These are phyloP conservation scores for Typhlomys cinereus DNA, from an alignment of 2,113 vertebrate genomes.

Conservation along the genomic window DNA sequence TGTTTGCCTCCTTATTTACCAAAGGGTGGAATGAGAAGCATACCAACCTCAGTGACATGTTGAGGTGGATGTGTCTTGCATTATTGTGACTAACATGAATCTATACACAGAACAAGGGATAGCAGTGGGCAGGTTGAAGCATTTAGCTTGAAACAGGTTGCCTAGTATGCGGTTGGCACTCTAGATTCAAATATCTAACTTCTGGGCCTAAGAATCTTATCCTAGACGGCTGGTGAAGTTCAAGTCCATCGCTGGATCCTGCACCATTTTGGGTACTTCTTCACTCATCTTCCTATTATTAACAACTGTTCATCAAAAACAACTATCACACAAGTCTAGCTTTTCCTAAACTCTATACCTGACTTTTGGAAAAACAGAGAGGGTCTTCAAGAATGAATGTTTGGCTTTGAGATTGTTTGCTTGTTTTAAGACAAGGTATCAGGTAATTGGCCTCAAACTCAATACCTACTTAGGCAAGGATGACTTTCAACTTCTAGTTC, in stretches of 20 bases:
- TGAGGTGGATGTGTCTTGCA: background rate
- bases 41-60: background rate
- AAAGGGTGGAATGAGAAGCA: conserved; percentile 46
- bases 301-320: background rate
- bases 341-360: background rate
- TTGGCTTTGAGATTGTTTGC: too few relatives aligned
- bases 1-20: conserved; percentile 24
- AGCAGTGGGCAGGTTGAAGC: background rate
- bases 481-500: too few relatives aligned
- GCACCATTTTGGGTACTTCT: background rate
- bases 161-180: too few relatives aligned
- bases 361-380: too few relatives aligned
- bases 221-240: background rate
- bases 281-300: background rate
- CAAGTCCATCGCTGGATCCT: background rate
- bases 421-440: too few relatives aligned
- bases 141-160: too few relatives aligned
- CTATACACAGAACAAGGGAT: background rate
- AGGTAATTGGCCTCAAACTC: too few relatives aligned
- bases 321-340: background rate
- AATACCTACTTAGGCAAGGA: too few relatives aligned
- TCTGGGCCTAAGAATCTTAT: background rate
- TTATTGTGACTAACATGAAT: background rate
- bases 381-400: too few relatives aligned
- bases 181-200: too few relatives aligned